phyloP scores from a whole-genome alignment of 1,140 invertebrate species.

The Aphis gossypii region DNA sequence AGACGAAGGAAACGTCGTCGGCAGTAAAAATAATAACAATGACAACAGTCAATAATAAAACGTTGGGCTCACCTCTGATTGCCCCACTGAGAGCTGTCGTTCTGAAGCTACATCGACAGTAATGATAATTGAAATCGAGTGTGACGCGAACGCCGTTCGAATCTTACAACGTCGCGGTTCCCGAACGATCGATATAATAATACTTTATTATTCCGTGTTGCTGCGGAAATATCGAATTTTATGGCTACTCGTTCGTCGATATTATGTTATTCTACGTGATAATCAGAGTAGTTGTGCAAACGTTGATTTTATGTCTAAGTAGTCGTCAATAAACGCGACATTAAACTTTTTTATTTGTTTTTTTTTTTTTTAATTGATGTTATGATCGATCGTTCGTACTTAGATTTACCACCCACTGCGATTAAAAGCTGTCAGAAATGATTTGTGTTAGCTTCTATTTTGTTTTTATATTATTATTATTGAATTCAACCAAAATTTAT shows the following conservation, averaged over 20 bases:
- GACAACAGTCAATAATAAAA: not conserved
- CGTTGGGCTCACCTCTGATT: not conserved
- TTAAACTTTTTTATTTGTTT: too few species aligned
- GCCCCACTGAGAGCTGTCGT: not conserved
- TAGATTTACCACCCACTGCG: not conserved
- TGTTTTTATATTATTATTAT: not conserved
- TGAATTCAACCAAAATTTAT: not conserved
- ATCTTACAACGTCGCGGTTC: not conserved
- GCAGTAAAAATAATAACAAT: slow-evolving; percentile 6
- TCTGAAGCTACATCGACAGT: not conserved
- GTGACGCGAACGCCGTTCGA: not conserved
- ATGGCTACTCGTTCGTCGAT: too few species aligned
- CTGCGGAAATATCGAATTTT: not conserved
- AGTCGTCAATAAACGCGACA: not conserved
- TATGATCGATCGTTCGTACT: not conserved
- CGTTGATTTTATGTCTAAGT: not conserved
- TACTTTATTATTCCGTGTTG: too few species aligned
- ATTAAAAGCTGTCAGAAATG: not conserved
- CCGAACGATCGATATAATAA: not conserved
- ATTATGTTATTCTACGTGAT: not conserved
- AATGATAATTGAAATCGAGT: not conserved
- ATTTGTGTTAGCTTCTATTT: not conserved
- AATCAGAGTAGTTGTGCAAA: not conserved
- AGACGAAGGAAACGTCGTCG: not conserved
- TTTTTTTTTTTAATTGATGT: not conserved